Percentiles rank a stretch among this genome's conserved stretches.
Evolutionary conservation across 2,797 vertebrate genomes (phyloP).

Genomic region (Falco cherrug): DNA sequence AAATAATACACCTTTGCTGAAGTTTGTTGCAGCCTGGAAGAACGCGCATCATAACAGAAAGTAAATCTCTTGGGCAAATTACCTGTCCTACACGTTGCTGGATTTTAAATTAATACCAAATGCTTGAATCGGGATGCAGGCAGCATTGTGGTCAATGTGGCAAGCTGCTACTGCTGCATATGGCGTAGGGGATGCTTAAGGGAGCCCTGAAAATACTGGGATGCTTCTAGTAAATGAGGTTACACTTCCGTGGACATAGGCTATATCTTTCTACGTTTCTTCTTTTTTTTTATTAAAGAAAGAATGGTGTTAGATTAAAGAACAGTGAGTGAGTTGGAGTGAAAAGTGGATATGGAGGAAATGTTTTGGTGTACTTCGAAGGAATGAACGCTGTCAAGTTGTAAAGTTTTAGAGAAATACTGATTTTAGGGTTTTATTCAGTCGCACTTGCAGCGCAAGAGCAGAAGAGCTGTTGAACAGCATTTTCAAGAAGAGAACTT

Average conservation of each 20-base stretch:
- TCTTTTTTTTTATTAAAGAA: background rate
- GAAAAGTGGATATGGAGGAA: background rate
- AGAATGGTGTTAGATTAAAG: background rate
- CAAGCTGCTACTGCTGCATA: background rate
- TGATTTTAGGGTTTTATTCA: background rate
- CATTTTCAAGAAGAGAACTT: background rate
- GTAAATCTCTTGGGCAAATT: background rate
- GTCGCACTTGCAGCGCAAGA: background rate
- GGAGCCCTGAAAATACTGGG: background rate
- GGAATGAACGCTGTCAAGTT: background rate
- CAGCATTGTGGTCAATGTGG: background rate
- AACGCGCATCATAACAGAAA: background rate
- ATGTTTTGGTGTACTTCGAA: background rate
- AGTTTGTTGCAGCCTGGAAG: background rate
- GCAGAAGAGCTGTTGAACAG: background rate
- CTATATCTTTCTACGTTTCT: background rate
- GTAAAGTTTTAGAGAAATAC: background rate
- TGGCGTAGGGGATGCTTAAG: background rate
- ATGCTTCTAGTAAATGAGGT: background rate
- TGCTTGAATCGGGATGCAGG: background rate
- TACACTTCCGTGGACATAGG: background rate
- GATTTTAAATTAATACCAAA: background rate
- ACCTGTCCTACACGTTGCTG: accelerated
- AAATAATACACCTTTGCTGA: background rate
- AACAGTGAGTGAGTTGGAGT: background rate